Evolutionary conservation across 2,113 vertebrate genomes (phyloP).

Genomic region (Synodontis membranacea): DNA sequence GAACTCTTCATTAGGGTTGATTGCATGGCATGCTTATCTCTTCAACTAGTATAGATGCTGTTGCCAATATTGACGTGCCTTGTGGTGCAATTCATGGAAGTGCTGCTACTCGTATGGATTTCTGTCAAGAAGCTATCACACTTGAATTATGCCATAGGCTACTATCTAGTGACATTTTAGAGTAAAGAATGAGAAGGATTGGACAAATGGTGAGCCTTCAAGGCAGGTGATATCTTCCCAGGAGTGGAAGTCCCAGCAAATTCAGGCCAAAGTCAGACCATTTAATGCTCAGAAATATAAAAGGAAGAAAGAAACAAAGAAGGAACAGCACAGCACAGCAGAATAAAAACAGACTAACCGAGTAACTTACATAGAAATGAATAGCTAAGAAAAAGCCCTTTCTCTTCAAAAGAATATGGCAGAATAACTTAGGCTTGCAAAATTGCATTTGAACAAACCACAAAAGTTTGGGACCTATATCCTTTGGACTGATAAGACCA

Average conservation of each 20-base stretch:
- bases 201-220: too few species aligned
- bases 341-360: neutral
- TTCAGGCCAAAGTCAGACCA: too few species aligned
- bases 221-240: too few species aligned
- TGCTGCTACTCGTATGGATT: neutral
- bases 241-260: too few species aligned
- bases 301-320: too few species aligned
- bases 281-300: too few species aligned
- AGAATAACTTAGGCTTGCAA: neutral
- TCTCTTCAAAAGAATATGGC: neutral
- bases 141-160: neutral
- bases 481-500: neutral
- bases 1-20: neutral
- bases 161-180: neutral
- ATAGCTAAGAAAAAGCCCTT: neutral
- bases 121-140: neutral
- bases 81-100: neutral
- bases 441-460: neutral
- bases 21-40: neutral
- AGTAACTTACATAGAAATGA: neutral
- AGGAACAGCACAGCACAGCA: too few species aligned
- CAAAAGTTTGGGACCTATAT: neutral
- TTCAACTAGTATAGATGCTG: neutral
- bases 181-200: neutral
- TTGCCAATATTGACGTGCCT: neutral